Conservation (phyloP, 2,888 invertebrate genomes). For the Myopa tessellatipennis region DNA sequence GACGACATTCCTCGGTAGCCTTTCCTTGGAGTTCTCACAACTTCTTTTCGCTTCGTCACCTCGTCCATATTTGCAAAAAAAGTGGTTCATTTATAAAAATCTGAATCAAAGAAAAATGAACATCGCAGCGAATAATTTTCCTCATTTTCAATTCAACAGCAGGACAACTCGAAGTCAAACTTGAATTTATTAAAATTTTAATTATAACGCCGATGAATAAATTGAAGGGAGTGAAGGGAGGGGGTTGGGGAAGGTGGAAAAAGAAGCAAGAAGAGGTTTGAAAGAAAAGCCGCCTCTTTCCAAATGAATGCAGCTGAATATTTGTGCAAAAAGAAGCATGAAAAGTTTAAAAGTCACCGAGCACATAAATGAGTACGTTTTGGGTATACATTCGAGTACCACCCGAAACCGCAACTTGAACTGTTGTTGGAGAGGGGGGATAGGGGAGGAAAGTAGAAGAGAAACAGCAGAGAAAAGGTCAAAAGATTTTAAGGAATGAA, state of each 20-base stretch:
- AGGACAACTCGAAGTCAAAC: constrained; percentile 6
- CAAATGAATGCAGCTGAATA: constrained; percentile 27
- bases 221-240: background rate
- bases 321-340: background rate
- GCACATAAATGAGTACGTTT: constrained; percentile 14
- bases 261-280: background rate
- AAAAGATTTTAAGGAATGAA: too few species aligned
- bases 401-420: too few species aligned
- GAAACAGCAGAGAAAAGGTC: too few species aligned
- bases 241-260: background rate
- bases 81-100: too few species aligned
- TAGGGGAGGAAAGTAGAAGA: too few species aligned
- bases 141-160: background rate
- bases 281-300: constrained; percentile 12
- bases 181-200: constrained; percentile 40
- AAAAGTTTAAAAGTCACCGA: constrained; percentile 17
- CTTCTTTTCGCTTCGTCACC: too few species aligned
- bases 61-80: too few species aligned
- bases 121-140: background rate
- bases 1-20: too few species aligned
- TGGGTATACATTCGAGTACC: background rate
- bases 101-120: too few species aligned
- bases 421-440: too few species aligned
- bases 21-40: too few species aligned
- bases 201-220: constrained; percentile 37